A percentile compares a stretch with the other conserved stretches of the same genome.
Conservation (phyloP, 2,888 invertebrate genomes). For the Agrotis clavis region DNA sequence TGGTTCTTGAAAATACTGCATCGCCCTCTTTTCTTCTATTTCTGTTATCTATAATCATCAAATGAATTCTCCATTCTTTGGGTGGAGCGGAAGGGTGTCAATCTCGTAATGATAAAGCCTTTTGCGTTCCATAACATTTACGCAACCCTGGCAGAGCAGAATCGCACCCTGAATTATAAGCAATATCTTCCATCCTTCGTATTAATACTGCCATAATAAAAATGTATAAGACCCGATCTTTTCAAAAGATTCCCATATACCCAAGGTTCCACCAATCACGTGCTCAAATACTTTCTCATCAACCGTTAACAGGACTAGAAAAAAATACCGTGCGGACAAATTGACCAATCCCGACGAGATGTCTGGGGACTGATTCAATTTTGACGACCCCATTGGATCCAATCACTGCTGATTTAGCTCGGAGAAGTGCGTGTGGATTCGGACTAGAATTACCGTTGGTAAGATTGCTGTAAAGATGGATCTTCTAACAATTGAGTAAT, state of each 20-base stretch:
- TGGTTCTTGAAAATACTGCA: too few relatives aligned
- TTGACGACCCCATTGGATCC: conserved; percentile 41
- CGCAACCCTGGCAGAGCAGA: too few relatives aligned
- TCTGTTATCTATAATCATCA: too few relatives aligned
- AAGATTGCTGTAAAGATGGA: conserved; percentile 30
- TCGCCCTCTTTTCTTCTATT: too few relatives aligned
- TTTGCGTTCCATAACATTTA: too few relatives aligned
- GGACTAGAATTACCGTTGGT: conserved; percentile 33
- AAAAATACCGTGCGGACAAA: conserved; percentile 19
- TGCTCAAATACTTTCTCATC: conserved; percentile 29
- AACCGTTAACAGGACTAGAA: conserved; percentile 12
- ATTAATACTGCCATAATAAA: background rate
- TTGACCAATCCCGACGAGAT: conserved; percentile 33
- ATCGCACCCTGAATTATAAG: too few relatives aligned
- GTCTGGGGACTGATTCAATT: conserved; percentile 48
- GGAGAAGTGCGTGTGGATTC: conserved; percentile 23
- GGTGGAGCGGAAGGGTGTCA: too few relatives aligned
- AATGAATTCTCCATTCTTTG: too few relatives aligned
- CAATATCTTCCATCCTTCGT: too few relatives aligned
- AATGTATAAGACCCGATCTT: background rate
- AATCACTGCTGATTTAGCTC: conserved; percentile 50
- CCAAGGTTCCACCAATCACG: conserved; percentile 2
- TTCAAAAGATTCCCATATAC: background rate
- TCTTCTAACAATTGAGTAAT: conserved; percentile 40
- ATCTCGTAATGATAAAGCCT: too few relatives aligned